A percentile compares a stretch with the other conserved stretches of the same genome.
Evolutionary conservation across 2,797 vertebrate genomes (phyloP).

Genomic region (Alfaro cultratus): DNA sequence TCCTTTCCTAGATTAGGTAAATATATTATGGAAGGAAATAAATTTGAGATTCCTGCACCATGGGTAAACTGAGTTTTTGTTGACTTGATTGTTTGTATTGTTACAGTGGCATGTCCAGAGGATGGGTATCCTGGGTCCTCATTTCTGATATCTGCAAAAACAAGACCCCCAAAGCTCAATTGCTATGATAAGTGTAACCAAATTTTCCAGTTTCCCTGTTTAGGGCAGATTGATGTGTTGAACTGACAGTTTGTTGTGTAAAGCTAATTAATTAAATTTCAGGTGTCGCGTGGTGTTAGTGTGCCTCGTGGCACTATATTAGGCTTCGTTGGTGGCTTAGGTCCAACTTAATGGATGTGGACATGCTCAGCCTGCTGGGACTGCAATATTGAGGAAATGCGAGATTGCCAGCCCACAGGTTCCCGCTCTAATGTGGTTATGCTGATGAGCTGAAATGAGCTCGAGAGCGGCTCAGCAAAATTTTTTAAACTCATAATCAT

Average conservation of each 20-base stretch:
- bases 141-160: conserved; percentile 25
- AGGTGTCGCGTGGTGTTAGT: conserved; percentile 62
- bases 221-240: conserved; percentile 63
- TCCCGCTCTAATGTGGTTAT: conserved; percentile 79
- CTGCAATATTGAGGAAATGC: conserved; percentile 70
- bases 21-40: conserved; percentile 79
- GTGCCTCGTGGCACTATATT: conserved; percentile 65
- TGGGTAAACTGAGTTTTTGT: conserved; percentile 65
- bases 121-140: conserved; percentile 13
- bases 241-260: conserved; percentile 63
- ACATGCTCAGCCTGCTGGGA: conserved; percentile 74
- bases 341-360: conserved; percentile 76
- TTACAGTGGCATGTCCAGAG: conserved; percentile 25
- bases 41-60: conserved; percentile 70
- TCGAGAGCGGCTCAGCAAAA: conserved; percentile 76
- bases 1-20: conserved; percentile 78
- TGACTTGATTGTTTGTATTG: conserved; percentile 57
- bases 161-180: conserved; percentile 13
- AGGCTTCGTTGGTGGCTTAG: conserved; percentile 65
- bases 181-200: conserved; percentile 30
- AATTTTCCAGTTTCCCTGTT: conserved; percentile 43
- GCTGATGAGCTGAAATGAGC: conserved; percentile 79
- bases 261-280: conserved; percentile 75
- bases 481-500: conserved; percentile 80
- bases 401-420: conserved; percentile 78